These are phyloP conservation scores for Hafferia zeledoni DNA, from an alignment of 2,797 vertebrate species.

Conservation along the genomic window DNA sequence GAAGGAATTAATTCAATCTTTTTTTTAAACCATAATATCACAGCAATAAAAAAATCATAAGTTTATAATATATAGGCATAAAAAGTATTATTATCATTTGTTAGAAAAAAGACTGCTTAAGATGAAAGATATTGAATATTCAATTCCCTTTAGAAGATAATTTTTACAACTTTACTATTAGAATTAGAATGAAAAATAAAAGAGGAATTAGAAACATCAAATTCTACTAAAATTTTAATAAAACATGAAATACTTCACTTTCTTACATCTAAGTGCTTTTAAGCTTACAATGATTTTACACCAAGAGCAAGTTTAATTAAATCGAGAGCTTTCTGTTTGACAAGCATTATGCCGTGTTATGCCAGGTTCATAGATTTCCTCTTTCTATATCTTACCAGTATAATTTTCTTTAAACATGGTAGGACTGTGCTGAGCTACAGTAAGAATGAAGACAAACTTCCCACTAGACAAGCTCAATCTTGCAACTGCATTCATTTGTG, in stretches of 20 bases:
- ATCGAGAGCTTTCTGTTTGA: background rate
- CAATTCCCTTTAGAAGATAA: background rate
- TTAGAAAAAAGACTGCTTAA: background rate
- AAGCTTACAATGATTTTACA: background rate
- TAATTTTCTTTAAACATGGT: background rate
- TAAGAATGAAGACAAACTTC: background rate
- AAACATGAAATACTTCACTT: background rate
- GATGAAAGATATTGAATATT: background rate
- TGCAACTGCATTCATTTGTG: fast-evolving
- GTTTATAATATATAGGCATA: background rate
- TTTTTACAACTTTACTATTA: background rate
- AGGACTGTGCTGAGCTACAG: background rate
- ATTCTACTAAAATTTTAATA: background rate
- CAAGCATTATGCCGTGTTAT: background rate
- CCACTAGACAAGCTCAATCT: background rate
- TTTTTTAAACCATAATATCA: background rate
- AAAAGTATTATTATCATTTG: background rate
- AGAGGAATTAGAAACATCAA: background rate
- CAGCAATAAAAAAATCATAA: background rate
- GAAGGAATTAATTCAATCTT: background rate
- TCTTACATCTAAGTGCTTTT: background rate
- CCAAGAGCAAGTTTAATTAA: background rate
- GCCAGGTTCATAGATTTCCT: background rate
- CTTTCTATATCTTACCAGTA: background rate
- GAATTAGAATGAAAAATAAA: background rate